A percentile compares a stretch with the other conserved stretches of the same genome.
phyloP scores from a whole-genome alignment of 2,888 invertebrate genomes.

The Cephus sareptanus region DNA sequence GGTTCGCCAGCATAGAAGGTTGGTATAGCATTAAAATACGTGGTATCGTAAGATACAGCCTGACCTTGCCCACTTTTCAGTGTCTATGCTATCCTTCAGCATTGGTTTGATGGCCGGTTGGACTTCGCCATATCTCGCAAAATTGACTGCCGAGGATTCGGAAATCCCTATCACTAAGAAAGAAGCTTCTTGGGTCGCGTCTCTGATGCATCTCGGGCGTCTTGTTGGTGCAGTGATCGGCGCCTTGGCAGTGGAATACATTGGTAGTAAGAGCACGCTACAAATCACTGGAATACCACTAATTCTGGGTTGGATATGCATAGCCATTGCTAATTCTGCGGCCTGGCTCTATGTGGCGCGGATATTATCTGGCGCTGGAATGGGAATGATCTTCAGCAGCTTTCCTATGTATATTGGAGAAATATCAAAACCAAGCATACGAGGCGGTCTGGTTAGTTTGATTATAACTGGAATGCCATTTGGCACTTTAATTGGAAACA shows the following conservation, averaged over 20 bases:
- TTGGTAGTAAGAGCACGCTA: slow-evolving; percentile 47
- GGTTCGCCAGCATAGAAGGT: slow-evolving; percentile 33
- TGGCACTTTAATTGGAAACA: slow-evolving; percentile 51
- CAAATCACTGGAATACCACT: slow-evolving; percentile 37
- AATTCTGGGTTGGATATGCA: slow-evolving; percentile 39
- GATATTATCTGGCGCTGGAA: slow-evolving; percentile 38
- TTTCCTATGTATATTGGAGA: slow-evolving; percentile 53
- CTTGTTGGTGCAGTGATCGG: slow-evolving; percentile 44
- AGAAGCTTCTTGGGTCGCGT: slow-evolving; percentile 53
- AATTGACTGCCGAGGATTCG: slow-evolving; percentile 36
- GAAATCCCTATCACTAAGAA: slow-evolving; percentile 34
- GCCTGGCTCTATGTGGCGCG: slow-evolving; percentile 42
- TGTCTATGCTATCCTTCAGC: neutral
- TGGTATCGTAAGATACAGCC: neutral
- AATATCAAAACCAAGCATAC: slow-evolving; percentile 47
- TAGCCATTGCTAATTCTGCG: slow-evolving; percentile 36
- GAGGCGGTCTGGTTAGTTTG: slow-evolving; percentile 52
- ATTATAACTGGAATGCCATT: slow-evolving; percentile 46
- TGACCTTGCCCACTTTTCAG: neutral
- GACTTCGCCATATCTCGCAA: slow-evolving; percentile 50
- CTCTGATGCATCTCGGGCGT: slow-evolving; percentile 48
- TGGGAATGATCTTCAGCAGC: slow-evolving; percentile 48
- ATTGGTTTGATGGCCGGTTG: slow-evolving; percentile 45
- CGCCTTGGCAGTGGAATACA: slow-evolving; percentile 34
- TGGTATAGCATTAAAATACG: neutral